These are phyloP conservation scores for Danionella cerebrum DNA, from an alignment of 2,113 vertebrate genomes.

Conservation along the genomic window DNA sequence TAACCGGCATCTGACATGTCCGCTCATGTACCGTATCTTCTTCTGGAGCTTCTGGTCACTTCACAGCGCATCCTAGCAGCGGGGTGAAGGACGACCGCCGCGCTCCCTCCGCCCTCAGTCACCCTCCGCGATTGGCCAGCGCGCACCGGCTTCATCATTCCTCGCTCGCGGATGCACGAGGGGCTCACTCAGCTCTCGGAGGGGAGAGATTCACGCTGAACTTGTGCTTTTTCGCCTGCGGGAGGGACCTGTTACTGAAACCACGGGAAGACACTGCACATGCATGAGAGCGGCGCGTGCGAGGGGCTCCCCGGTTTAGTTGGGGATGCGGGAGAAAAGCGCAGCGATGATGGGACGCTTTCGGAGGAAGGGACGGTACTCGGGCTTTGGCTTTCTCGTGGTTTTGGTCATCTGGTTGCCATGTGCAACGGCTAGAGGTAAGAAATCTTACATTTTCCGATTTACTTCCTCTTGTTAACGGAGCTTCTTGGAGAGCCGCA, in stretches of 20 bases:
- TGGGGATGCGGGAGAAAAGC: slow-evolving; percentile 42
- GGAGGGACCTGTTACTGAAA: slow-evolving; percentile 30
- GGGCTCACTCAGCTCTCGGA: slow-evolving; percentile 38
- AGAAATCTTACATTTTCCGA: slow-evolving; percentile 1
- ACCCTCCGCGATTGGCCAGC: slow-evolving; percentile 31
- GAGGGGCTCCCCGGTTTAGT: slow-evolving; percentile 45
- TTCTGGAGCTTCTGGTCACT: neutral
- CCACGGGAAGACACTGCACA: slow-evolving; percentile 32
- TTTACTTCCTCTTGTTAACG: neutral
- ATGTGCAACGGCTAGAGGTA: slow-evolving; percentile 50
- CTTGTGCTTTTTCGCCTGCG: neutral
- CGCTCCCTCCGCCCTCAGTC: slow-evolving; percentile 19
- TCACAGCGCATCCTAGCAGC: neutral
- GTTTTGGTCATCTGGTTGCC: slow-evolving; percentile 43
- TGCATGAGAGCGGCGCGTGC: slow-evolving; percentile 39
- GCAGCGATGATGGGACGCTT: slow-evolving; percentile 57
- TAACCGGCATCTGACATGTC: neutral
- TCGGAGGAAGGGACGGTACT: slow-evolving; percentile 46
- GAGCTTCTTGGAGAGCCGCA: neutral
- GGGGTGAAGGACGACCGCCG: slow-evolving; percentile 1
- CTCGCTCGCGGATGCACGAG: slow-evolving; percentile 6
- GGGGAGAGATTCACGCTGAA: slow-evolving; percentile 15
- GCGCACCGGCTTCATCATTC: slow-evolving; percentile 28
- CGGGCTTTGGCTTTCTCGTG: slow-evolving; percentile 50
- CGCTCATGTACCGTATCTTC: neutral